Base-by-base conservation (phyloP, 2,888 invertebrate genomes). In the Penaeus monodon region DNA sequence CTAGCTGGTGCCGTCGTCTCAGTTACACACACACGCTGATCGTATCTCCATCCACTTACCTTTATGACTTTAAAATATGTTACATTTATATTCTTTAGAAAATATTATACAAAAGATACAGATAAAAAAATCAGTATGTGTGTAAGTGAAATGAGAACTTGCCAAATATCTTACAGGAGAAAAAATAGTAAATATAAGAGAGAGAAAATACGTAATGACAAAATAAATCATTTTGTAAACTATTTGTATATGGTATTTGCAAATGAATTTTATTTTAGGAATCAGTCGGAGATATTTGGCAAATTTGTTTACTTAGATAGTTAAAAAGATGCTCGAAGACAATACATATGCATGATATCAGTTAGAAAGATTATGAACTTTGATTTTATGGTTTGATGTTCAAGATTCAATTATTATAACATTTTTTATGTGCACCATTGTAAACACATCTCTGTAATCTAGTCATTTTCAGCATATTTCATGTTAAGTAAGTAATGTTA, bases 301-400 rank as follows among this genome's bases (percentile, higher is more conserved):
- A 81, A 68, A 27, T 49, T 65, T 27, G 65, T 66, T 81, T 66
- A 49, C 17, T 81, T 65, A 68, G 81, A 44, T 81, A 81, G 68
- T 65, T 81, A 49, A 27, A 63, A 76, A 64, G 57, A 33, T n/a
- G 63, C 65, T 83, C 76, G 44, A 74, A 44, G 76, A 76, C 76
- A 83, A 83, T 85, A 85, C 70, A 74, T 80, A 74, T 65, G 80
- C 80, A 80, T 74, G 81, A 80, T 70, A 79, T 70, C 65, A 77
- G 44, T 77, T 66, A 64, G 22, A 24, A 64, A 68, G 44, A 76
- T 64, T 83, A 84, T 66, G 27, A 79, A 78, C 65, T 70, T 27
- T 84, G 44, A 65, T 70, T 85, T 85, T 85, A 85, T 85, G 80
- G 85, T 85, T 85, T 85, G 85, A 85, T 85, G 85, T 85, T 79